These are phyloP conservation scores for Drosophila lowei DNA, from an alignment of 1,140 invertebrate species.

Conservation along the genomic window DNA sequence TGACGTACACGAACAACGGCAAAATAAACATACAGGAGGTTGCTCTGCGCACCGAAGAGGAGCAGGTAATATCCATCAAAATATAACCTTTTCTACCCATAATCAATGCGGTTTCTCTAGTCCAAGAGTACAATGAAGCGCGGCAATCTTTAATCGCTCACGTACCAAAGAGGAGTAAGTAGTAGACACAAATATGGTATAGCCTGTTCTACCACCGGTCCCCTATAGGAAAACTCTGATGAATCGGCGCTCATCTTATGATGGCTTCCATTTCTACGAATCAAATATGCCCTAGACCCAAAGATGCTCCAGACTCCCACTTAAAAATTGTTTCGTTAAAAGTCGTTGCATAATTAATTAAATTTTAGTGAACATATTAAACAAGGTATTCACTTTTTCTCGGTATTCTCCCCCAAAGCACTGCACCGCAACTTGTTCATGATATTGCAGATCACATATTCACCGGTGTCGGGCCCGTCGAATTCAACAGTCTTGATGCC, in stretches of 20 bases:
- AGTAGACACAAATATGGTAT: too few relatives aligned
- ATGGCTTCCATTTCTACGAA: too few relatives aligned
- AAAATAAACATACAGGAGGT: conserved; percentile 39
- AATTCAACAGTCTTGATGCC: conserved; percentile 65
- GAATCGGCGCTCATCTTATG: too few relatives aligned
- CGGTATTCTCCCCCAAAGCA: conserved; percentile 5
- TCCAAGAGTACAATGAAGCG: conserved; percentile 10
- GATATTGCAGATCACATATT: conserved; percentile 70
- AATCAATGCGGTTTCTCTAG: background rate
- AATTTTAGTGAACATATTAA: background rate
- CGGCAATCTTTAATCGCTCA: conserved; percentile 19
- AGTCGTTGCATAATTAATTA: too few relatives aligned
- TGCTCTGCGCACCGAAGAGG: conserved; percentile 54
- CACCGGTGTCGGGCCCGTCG: conserved; percentile 57
- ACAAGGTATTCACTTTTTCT: background rate
- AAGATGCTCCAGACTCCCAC: too few relatives aligned
- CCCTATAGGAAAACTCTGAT: too few relatives aligned
- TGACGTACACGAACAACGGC: conserved; percentile 56
- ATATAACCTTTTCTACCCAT: too few relatives aligned
- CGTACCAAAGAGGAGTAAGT: too few relatives aligned
- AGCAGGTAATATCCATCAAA: conserved; percentile 45
- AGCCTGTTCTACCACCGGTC: too few relatives aligned
- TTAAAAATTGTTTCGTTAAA: too few relatives aligned
- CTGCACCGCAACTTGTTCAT: conserved; percentile 57
- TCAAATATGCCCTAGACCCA: too few relatives aligned